These are phyloP conservation scores for Hemicrepidius hirtus DNA, from an alignment of 2,888 invertebrate genomes.

Conservation along the genomic window DNA sequence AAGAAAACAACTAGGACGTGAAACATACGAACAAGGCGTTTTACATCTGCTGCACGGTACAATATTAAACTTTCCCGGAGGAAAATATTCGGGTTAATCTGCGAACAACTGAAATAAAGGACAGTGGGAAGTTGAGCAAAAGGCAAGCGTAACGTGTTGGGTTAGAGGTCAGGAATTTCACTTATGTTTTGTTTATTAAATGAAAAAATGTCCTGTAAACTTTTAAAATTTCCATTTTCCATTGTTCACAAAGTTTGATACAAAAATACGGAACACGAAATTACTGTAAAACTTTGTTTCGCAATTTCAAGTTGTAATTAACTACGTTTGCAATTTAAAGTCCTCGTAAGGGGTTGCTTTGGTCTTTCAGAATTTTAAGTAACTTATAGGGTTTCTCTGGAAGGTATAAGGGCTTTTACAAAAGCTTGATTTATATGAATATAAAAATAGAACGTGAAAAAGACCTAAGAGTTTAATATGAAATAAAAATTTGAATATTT, in stretches of 20 bases:
- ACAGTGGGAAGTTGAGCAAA: conserved; percentile 30
- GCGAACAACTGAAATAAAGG: conserved; percentile 42
- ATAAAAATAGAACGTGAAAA: too few species aligned
- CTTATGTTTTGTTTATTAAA: conserved; percentile 34
- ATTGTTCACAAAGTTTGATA: not conserved
- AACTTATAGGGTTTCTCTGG: not conserved
- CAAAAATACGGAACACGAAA: not conserved
- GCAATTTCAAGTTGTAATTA: conserved; percentile 12
- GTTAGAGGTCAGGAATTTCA: conserved; percentile 31
- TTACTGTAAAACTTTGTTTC: not conserved
- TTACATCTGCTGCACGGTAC: conserved; percentile 39
- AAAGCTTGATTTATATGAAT: too few species aligned
- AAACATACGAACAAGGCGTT: conserved; percentile 39
- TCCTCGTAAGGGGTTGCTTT: not conserved
- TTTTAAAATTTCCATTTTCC: conserved; percentile 27
- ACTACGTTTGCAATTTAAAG: not conserved
- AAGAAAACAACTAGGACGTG: conserved; percentile 20
- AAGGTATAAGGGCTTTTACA: not conserved
- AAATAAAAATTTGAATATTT: too few species aligned
- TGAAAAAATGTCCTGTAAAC: conserved; percentile 20
- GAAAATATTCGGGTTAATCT: conserved; percentile 44
- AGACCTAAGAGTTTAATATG: too few species aligned
- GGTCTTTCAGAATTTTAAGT: not conserved
- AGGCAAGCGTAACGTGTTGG: conserved; percentile 32
- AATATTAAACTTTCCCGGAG: conserved; percentile 39